A percentile compares a stretch with the other conserved stretches of the same genome.
These are phyloP conservation scores for Limnephilus auricula DNA, from an alignment of 2,888 invertebrate species.

Conservation along the genomic window DNA sequence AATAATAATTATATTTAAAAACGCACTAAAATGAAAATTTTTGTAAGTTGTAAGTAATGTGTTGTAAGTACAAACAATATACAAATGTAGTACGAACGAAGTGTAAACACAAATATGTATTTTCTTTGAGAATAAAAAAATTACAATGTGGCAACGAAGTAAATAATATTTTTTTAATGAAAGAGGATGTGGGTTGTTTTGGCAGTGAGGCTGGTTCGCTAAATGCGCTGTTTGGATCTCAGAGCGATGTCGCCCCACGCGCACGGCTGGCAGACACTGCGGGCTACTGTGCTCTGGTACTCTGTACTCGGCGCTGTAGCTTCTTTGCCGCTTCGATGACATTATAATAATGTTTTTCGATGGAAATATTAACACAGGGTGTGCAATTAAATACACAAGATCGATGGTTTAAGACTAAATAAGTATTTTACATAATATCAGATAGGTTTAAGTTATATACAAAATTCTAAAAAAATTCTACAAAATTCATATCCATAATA, in stretches of 20 bases:
- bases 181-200: background rate
- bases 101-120: background rate
- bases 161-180: background rate
- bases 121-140: too few relatives aligned
- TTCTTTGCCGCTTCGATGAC: conserved; percentile 65
- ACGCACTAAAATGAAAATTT: too few relatives aligned
- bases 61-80: background rate
- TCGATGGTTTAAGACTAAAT: background rate
- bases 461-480: too few relatives aligned
- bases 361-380: conserved; percentile 32
- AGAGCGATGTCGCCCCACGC: conserved; percentile 12
- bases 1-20: too few relatives aligned
- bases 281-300: conserved; percentile 7
- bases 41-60: too few relatives aligned
- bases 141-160: too few relatives aligned
- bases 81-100: background rate
- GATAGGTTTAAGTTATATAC: background rate
- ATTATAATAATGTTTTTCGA: conserved; percentile 62
- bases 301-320: conserved; percentile 32
- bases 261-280: conserved; percentile 24
- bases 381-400: background rate
- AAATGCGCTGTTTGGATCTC: background rate
- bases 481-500: too few relatives aligned
- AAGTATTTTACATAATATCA: background rate
- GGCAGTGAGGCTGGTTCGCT: background rate